Evolutionary conservation across 1,140 invertebrate genomes (phyloP).

Genomic region (Stegodyphus mimosarum): DNA sequence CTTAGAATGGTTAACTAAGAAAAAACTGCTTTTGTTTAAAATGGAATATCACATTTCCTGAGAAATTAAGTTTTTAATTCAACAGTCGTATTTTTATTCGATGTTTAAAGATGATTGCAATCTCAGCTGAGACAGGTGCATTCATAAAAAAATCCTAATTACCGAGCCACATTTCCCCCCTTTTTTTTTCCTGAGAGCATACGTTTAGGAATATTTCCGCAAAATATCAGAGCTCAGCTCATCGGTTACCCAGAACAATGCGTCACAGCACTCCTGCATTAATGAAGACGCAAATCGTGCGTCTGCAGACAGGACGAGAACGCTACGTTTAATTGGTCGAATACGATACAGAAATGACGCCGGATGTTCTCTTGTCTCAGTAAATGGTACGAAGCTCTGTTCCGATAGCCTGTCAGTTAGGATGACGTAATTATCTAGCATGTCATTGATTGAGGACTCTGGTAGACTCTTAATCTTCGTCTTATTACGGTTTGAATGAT

Average conservation of each 20-base stretch:
- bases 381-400: constrained; percentile 3
- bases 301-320: not conserved
- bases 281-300: constrained; percentile 16
- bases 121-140: too few species aligned
- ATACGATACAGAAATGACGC: constrained; percentile 17
- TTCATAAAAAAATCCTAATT: too few species aligned
- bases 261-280: constrained; percentile 11
- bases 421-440: constrained; percentile 8
- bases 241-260: not conserved
- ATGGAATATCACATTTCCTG: too few species aligned
- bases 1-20: too few species aligned
- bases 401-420: constrained; percentile 9
- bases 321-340: constrained; percentile 15
- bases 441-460: not conserved
- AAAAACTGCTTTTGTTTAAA: too few species aligned
- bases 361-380: constrained; percentile 25
- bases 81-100: too few species aligned
- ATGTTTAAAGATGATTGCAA: too few species aligned
- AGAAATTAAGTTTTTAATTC: too few species aligned
- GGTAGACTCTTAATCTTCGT: not conserved
- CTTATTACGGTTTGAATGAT: not conserved
- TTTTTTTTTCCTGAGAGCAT: too few species aligned
- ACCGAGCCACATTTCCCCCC: too few species aligned
- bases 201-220: too few species aligned
- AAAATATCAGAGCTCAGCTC: too few species aligned